phyloP scores from a whole-genome alignment of 2,113 vertebrate genomes.

The Leucosticte australis region DNA sequence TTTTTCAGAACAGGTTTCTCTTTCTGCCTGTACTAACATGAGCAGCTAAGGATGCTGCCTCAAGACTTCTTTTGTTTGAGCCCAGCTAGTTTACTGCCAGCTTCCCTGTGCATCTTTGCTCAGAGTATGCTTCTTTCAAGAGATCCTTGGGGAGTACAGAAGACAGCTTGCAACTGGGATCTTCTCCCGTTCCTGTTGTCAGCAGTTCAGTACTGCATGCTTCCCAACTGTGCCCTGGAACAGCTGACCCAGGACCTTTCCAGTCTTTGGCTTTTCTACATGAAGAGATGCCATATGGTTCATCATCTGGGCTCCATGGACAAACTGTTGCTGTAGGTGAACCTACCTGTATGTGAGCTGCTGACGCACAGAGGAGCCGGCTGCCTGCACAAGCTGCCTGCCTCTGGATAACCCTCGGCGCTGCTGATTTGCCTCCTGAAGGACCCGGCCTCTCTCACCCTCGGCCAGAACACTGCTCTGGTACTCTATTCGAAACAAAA shows the following conservation, averaged over 20 bases:
- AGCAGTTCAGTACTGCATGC: neutral
- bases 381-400: neutral
- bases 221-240: neutral
- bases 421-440: neutral
- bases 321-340: neutral
- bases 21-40: neutral
- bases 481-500: constrained; percentile 61
- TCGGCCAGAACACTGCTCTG: neutral
- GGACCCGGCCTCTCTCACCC: constrained; percentile 1
- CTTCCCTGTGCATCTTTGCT: neutral
- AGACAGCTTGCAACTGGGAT: neutral
- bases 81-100: neutral
- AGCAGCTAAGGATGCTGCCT: neutral
- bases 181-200: neutral
- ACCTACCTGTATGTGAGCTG: constrained; percentile 49
- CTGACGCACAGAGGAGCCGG: neutral
- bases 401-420: neutral
- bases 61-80: neutral
- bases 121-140: neutral
- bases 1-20: neutral
- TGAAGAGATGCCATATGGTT: constrained; percentile 40
- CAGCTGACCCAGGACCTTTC: constrained; percentile 28
- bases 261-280: constrained; percentile 4
- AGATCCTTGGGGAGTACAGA: neutral
- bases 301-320: neutral